Evolutionary conservation across 2,888 invertebrate genomes (phyloP), one percentile per base, ranked within the genome.

Genomic region (Leptinotarsa peninsularis): DNA sequence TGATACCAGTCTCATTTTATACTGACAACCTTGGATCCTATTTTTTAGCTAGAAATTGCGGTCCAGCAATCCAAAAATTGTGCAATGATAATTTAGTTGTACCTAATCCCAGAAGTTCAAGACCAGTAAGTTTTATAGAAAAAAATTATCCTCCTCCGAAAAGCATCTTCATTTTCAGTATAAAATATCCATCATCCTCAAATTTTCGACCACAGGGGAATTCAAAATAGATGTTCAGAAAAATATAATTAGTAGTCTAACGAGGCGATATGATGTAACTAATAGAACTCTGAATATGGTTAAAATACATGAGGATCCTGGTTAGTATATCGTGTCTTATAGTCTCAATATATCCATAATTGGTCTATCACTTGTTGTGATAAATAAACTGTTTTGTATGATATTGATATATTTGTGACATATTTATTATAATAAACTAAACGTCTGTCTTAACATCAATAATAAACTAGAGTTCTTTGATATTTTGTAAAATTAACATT

Each of bases 31-130:
- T 81, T 7, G 87, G 86, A 4, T 85, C 88, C 1, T 86, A 84
- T 72, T 91, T 91, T 79, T 81, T 91, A 56, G 89, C 89, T 10
- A 85, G 88, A 75, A 90, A 90, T 81, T 90, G 90, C 81, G 89
- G 88, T 14, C 78, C 86, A 3, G 90, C 90, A 0, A 83, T 91
- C n/a, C 88, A 89, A 69, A 88, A 88, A 81, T 80, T 91, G 1
- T 90, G 90, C 72, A 86, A 86, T 50, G 86, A 87, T 49, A 89
- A 89, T 81, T 85, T 91, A 56, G 87, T 89, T 50, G 81, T 88
- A 60, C 82, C 83, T 33, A 83, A 85, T 81, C 83, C 85, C 50
- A 75, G 78, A 27, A 82, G 84, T 76, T 66, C 76, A 54, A 78
- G 76, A 74, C 83, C 85, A n/a, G 85, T 86, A 82, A 80, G 80